Base-by-base conservation (phyloP, 2,888 invertebrate species). In the Adelognathus sp. region DNA sequence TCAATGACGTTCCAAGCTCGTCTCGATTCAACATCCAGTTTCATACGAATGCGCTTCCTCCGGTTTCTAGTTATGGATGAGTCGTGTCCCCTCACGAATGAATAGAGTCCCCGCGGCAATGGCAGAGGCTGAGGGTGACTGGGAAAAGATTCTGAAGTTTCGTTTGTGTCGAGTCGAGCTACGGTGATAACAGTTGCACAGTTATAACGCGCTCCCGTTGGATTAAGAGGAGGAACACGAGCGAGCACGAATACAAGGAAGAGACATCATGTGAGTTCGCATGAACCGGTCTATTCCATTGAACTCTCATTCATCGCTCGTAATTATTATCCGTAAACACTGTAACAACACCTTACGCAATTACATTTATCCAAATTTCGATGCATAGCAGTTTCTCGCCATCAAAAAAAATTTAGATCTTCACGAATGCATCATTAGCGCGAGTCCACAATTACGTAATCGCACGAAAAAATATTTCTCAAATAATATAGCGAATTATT, bases 31-130 rank as follows among this genome's bases (percentile, higher is more conserved):
- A 16, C 18, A 44, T 46, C 16, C 29, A 29, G 16, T 56, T 1
- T 16, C 24, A n/a, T n/a, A 44, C 63, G 46, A 58, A 66, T 56
- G 33, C 58, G 24, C 56, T 16, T 72, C 61, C 31, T 31, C 36
- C 31, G 46, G 21, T 66, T 54, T 54, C 31, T 16, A 73, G 56
- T 21, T 36, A 58, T 18, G 64, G 46, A 66, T 66, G 61, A 39
- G 50, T 46, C n/a, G 31, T 41, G 11, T 46, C 36, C n/a, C 64
- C 39, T 24, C 33, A 29, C 56, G 33, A 3, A 27, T 73, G 64
- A 73, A 66, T 73, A 41, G 66, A 67, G 21, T 21, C 21, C 21
- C 50, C 72, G 54, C 63, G 29, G 46, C 50, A 64, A 58, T 44
- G 72, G 66, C 24, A 16, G 36, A 60, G 36, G 60, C 50, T 29